Evolutionary conservation across 1,140 invertebrate species (phyloP), one percentile per base, ranked within the genome.

Genomic region (Mizuhopecten yessoensis): DNA sequence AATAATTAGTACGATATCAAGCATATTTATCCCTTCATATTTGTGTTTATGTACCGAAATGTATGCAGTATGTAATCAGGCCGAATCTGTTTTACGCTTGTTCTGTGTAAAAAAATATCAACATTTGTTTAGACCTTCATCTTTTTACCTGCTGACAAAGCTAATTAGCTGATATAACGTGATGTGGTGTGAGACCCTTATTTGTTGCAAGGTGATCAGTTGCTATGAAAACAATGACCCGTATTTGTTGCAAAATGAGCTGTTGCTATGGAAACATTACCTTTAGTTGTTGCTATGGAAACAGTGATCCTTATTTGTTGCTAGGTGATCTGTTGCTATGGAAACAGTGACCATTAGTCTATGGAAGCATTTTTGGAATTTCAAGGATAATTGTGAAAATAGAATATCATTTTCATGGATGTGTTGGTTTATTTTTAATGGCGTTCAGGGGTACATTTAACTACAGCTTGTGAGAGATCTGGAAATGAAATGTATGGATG

Each of bases 101-200:
- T 75, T 75, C 42, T 45, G 42, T 39, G n/a, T 39, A 39, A 39
- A 39, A 39, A 49, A 49, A 20, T 13, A 17, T 49, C n/a, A n/a
- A 39, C 36, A 5, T 75, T 75, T 75, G 57, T 29, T 75, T 75
- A 29, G 23, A 75, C 57, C 57, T 75, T 75, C 23, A 75, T 11
- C 57, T 75, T 57, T 57, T 57, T n/a, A 75, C 57, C 57, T 75
- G 57, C n/a, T 75, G 57, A 75, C 57, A 75, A 75, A 75, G n/a
- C 57, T 75, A 75, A 75, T 75, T 75, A 75, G 57, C 57, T 75
- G n/a, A 75, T 75, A n/a, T 75, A 75, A 75, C 23, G n/a, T 75
- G 57, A 3, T 75, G n/a, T 29, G 45, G 3, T 57, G 57, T 75
- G 23, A 23, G n/a, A 13, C 20, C 13, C 57, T 75, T 5, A 39